A percentile compares a stretch with the other conserved stretches of the same genome.
Evolutionary conservation across 2,888 invertebrate species (phyloP).

Genomic region (Torymus auratus): DNA sequence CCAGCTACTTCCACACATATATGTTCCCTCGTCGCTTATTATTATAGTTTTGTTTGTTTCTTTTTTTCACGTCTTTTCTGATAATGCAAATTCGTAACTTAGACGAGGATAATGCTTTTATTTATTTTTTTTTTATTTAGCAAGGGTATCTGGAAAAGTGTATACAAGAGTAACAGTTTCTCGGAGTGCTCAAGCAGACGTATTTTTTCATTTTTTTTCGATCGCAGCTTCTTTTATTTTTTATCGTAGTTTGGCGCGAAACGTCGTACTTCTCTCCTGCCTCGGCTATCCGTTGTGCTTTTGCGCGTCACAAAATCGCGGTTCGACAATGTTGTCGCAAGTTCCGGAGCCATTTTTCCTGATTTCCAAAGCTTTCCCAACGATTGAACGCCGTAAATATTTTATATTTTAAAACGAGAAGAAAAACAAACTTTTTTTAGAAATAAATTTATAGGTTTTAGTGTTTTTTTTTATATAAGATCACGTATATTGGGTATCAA

Average conservation of each 20-base stretch:
- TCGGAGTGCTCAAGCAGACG: constrained; percentile 3
- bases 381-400: too few species aligned
- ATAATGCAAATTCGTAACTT: constrained; percentile 2
- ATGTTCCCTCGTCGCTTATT: constrained; percentile 1
- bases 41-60: neutral
- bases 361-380: too few species aligned
- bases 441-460: too few species aligned
- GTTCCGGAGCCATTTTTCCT: constrained; percentile 9
- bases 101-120: neutral
- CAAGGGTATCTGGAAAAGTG: constrained; percentile 11
- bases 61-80: neutral
- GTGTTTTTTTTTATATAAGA: too few species aligned
- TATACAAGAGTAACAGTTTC: constrained; percentile 49
- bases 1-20: neutral
- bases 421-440: too few species aligned
- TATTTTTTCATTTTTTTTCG: constrained; percentile 25
- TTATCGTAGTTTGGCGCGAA: constrained; percentile 39
- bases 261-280: constrained; percentile 42
- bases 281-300: constrained; percentile 21
- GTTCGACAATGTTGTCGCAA: constrained; percentile 20
- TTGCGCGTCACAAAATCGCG: neutral
- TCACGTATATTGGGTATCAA: too few species aligned
- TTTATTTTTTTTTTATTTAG: neutral
- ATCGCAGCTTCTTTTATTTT: constrained; percentile 42
- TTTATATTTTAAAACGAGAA: too few species aligned